Conservation (phyloP, 1,140 invertebrate species). For the Lysiphlebus fabarum region DNA sequence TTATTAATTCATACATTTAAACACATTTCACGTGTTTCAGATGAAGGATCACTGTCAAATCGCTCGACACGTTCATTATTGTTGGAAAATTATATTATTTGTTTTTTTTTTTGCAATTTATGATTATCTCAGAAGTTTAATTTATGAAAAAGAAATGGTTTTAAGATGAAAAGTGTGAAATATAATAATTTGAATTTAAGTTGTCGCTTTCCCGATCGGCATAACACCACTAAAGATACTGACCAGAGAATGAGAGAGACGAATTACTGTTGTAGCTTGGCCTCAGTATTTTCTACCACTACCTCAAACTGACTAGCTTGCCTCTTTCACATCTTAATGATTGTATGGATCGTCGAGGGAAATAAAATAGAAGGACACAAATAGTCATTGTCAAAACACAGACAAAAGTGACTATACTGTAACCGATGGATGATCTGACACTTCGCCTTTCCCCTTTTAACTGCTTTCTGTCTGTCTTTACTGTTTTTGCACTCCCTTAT, state of each 20-base stretch:
- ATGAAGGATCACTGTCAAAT: no score
- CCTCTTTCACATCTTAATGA: slow-evolving; percentile 1
- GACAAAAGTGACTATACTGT: slow-evolving; percentile 16
- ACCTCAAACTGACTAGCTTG: neutral
- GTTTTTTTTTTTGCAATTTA: no score
- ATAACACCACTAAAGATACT: slow-evolving; percentile 25
- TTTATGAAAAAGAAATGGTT: no score
- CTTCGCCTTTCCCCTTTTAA: no score
- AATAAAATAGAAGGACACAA: neutral
- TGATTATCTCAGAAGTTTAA: no score
- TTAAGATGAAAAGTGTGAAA: no score
- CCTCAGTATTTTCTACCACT: slow-evolving; percentile 17
- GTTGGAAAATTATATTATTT: no score
- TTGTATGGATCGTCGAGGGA: slow-evolving; percentile 7
- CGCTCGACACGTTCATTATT: no score
- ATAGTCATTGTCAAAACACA: slow-evolving; percentile 2
- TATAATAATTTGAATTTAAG: slow-evolving; percentile 1
- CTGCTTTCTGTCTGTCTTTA: slow-evolving; percentile 6
- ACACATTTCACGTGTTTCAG: no score
- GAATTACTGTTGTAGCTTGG: slow-evolving; percentile 10
- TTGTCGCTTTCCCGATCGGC: slow-evolving; percentile 11
- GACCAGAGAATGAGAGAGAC: slow-evolving; percentile 15
- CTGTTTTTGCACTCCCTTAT: slow-evolving; percentile 1
- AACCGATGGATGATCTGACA: neutral
- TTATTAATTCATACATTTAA: no score